phyloP scores from a whole-genome alignment of 2,888 invertebrate species.

The Rutpela maculata region DNA sequence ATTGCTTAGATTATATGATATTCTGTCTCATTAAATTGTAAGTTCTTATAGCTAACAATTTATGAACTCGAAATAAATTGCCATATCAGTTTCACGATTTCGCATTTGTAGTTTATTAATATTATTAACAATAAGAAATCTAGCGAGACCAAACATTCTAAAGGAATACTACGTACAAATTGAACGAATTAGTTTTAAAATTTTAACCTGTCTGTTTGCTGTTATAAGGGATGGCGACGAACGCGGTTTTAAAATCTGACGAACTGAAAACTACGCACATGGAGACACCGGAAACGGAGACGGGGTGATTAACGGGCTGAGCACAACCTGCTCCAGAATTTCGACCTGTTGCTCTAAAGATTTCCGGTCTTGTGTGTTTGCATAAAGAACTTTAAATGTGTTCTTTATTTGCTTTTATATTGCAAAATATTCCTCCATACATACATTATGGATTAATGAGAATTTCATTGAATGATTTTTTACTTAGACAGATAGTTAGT shows the following conservation, averaged over 20 bases:
- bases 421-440: constrained; percentile 56
- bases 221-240: neutral
- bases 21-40: too few relatives aligned
- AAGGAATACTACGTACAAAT: too few relatives aligned
- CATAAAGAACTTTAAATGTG: constrained; percentile 56
- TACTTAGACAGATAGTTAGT: constrained; percentile 33
- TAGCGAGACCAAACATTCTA: too few relatives aligned
- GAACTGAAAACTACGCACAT: constrained; percentile 37
- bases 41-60: too few relatives aligned
- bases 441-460: constrained; percentile 49
- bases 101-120: too few relatives aligned
- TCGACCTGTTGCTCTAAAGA: constrained; percentile 62
- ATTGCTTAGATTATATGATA: too few relatives aligned
- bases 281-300: constrained; percentile 62
- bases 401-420: constrained; percentile 54
- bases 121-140: too few relatives aligned
- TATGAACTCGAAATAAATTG: too few relatives aligned
- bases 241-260: neutral
- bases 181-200: too few relatives aligned
- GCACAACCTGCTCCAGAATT: constrained; percentile 60
- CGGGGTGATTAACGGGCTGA: constrained; percentile 59
- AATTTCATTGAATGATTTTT: constrained; percentile 43
- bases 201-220: neutral
- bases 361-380: constrained; percentile 58
- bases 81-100: too few relatives aligned